phyloP scores from a whole-genome alignment of 2,113 vertebrate species.

The Cephalopholis sonnerati region DNA sequence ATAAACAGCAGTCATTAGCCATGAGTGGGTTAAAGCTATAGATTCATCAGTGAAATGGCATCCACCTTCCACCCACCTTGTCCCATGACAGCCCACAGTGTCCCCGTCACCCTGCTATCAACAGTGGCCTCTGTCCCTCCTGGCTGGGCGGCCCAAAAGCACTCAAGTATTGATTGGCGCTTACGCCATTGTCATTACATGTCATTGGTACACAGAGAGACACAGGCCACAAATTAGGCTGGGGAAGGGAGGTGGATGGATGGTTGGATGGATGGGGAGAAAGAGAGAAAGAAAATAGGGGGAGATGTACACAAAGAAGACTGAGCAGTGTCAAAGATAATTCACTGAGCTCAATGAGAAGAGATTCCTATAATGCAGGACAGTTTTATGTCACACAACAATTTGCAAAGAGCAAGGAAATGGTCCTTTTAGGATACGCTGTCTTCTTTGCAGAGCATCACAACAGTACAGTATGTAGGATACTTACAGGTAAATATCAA shows the following conservation, averaged over 20 bases:
- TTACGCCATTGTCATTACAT: conserved; percentile 58
- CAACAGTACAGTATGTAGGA: not conserved
- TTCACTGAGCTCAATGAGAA: conserved; percentile 21
- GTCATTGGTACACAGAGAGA: conserved; percentile 52
- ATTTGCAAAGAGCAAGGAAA: conserved; percentile 38
- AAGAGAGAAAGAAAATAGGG: not conserved
- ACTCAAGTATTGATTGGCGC: conserved; percentile 46
- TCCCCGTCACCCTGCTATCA: conserved; percentile 62
- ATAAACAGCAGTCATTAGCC: conserved; percentile 39
- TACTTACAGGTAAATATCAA: conserved; percentile 24
- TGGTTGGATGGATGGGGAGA: conserved; percentile 5
- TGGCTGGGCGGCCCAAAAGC: conserved; percentile 25
- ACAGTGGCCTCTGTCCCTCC: conserved; percentile 15
- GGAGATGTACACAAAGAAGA: conserved; percentile 26
- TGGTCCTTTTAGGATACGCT: conserved; percentile 3
- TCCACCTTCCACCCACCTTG: conserved; percentile 29
- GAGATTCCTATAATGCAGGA: conserved; percentile 12
- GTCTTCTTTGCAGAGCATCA: not conserved
- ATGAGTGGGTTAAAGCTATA: conserved; percentile 31
- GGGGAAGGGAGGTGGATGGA: not conserved
- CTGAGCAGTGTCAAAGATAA: conserved; percentile 21
- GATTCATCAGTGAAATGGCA: conserved; percentile 56
- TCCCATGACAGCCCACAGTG: conserved; percentile 34
- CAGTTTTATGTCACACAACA: conserved; percentile 33
- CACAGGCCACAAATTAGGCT: conserved; percentile 34